These are phyloP conservation scores for Platyrinchus mystaceus DNA, from an alignment of 2,797 vertebrate species.

Conservation along the genomic window DNA sequence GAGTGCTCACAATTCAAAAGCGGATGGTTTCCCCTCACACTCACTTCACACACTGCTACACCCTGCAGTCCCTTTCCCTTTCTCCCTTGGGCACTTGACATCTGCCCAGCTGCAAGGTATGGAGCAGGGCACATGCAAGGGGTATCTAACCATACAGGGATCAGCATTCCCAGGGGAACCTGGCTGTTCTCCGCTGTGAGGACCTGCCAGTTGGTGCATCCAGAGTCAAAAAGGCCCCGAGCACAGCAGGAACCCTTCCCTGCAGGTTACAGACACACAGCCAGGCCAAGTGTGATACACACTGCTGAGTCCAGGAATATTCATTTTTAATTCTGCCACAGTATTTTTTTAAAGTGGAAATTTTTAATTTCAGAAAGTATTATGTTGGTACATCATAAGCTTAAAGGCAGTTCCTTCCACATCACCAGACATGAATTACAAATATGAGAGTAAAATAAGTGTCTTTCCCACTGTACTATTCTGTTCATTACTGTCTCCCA, in stretches of 20 bases:
- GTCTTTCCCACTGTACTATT: background rate
- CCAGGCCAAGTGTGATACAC: background rate
- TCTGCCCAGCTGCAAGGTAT: background rate
- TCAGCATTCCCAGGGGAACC: background rate
- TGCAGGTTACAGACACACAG: background rate
- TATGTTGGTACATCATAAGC: background rate
- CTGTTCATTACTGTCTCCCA: background rate
- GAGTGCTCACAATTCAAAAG: background rate
- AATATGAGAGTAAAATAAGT: background rate
- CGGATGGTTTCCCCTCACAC: background rate
- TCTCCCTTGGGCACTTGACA: background rate
- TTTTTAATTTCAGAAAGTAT: background rate
- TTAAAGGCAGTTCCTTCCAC: background rate
- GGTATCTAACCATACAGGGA: no score
- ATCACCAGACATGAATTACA: background rate
- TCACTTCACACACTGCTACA: background rate
- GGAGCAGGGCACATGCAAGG: accelerated
- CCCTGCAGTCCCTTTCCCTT: background rate
- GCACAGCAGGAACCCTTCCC: background rate
- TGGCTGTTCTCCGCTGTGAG: background rate
- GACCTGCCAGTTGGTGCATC: background rate
- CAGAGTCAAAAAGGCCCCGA: background rate
- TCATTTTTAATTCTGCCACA: background rate
- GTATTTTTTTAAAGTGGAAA: background rate
- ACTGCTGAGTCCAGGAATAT: background rate